Base-by-base conservation (phyloP, 64 coral and sea anemone species). In the Astreopora myriophthalma region DNA sequence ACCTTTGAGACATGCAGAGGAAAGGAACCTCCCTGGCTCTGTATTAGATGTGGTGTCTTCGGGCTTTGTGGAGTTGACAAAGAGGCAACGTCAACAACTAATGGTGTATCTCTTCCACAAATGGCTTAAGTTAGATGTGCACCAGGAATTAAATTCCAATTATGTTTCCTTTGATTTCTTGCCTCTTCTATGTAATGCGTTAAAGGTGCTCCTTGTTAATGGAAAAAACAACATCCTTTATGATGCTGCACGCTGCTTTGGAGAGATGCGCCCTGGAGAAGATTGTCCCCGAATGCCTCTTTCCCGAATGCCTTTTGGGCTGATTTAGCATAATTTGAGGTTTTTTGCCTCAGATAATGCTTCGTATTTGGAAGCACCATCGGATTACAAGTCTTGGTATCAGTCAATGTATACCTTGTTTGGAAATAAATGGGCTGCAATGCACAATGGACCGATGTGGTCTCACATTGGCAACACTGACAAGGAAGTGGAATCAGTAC, bases 381-480 rank as follows among this genome's bases (percentile, higher is more conserved):
- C 37, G 32, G 93, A 95, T 76, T 90, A 95, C 62, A 86, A 77
- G 67, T 75, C 67, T 5, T 90, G 80, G 78, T 62, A 64, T 67
- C 55, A 89, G 36, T 75, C 93, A 31, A 90, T 95, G 93, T 95
- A 90, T 70, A 48, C 93, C 22, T 20, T 34, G 79, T 90, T 90
- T 95, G 87, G 87, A 67, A 79, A 46, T 7, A 60, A 69, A 23
- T 95, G 78, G 93, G 76, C 72, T 69, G 14, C 58, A 48, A 69
- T 95, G 31, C 79, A 95, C 26, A 37, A 77, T 74, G 93, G 87
- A 48, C 93, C 79, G 66, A 90, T 95, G 87, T 90, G 93, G 93
- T 95, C 87, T 19, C 90, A 84, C 58, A 33, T 40, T 23, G 69
- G 70, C 23, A 27, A 38, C 9, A n/a, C 20, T 46, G 35, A 10